phyloP scores from a whole-genome alignment of 2,888 invertebrate species.

The Chirona hameri region DNA sequence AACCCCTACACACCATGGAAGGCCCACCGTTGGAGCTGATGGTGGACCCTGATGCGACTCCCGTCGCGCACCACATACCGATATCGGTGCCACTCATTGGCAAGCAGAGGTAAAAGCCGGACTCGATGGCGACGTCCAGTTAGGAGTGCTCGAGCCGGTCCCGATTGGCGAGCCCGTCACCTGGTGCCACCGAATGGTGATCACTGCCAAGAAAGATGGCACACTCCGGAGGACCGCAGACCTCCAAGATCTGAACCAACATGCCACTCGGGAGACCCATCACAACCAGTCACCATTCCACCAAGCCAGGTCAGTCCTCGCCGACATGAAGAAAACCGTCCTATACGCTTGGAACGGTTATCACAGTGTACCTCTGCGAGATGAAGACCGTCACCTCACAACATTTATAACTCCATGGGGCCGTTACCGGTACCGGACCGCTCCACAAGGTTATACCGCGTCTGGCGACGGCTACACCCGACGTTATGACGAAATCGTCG shows the following conservation, averaged over 20 bases:
- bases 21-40: slow-evolving; percentile 4
- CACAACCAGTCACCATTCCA: slow-evolving; percentile 32
- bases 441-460: slow-evolving; percentile 34
- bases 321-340: slow-evolving; percentile 3
- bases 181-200: slow-evolving; percentile 33
- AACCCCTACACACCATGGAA: slow-evolving; percentile 1
- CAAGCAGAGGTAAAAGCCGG: slow-evolving; percentile 31
- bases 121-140: slow-evolving; percentile 31
- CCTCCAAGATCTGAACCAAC: slow-evolving; percentile 29
- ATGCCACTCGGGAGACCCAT: slow-evolving; percentile 24
- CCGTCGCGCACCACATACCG: slow-evolving; percentile 33
- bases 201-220: slow-evolving; percentile 32
- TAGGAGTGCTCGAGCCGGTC: slow-evolving; percentile 29
- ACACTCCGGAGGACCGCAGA: slow-evolving; percentile 30
- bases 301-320: slow-evolving; percentile 14
- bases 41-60: no score
- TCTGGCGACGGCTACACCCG: no score
- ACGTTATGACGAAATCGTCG: no score
- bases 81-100: slow-evolving; percentile 33
- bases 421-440: slow-evolving; percentile 29
- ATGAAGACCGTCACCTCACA: slow-evolving; percentile 31
- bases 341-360: slow-evolving; percentile 34
- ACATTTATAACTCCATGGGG: slow-evolving; percentile 34
- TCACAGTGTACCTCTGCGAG: slow-evolving; percentile 29
- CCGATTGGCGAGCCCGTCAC: slow-evolving; percentile 29